phyloP scores from a whole-genome alignment of 2,113 vertebrate species.

The Ictidomys tridecemlineatus region DNA sequence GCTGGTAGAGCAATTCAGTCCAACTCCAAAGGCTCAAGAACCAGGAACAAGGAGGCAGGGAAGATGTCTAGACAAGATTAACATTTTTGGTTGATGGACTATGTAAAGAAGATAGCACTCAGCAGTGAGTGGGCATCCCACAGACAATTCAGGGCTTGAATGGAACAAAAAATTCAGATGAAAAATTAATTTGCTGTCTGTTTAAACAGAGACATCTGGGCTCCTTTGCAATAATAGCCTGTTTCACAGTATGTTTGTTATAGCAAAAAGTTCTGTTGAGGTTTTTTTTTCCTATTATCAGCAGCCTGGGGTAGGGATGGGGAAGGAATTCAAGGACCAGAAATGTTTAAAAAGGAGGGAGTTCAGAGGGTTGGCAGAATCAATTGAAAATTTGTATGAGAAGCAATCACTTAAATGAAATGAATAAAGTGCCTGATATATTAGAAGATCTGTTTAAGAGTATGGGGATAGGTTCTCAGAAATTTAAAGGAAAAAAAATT shows the following conservation, averaged over 20 bases:
- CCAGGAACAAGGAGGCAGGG: not conserved
- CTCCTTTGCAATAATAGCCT: not conserved
- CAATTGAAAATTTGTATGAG: not conserved
- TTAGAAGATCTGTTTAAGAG: not conserved
- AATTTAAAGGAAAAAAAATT: not conserved
- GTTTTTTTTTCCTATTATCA: not conserved
- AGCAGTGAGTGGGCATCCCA: not conserved
- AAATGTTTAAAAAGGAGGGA: not conserved
- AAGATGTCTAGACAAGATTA: not conserved
- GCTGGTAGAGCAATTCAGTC: not conserved
- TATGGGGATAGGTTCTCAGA: not conserved
- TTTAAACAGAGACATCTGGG: not conserved
- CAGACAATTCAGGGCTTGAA: too few relatives aligned
- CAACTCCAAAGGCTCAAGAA: not conserved
- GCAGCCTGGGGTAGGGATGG: not conserved
- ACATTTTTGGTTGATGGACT: not conserved
- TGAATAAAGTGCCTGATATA: not conserved
- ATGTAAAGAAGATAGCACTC: not conserved
- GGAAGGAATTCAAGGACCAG: not conserved
- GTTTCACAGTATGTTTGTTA: too few relatives aligned
- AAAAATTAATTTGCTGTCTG: not conserved
- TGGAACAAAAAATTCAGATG: not conserved
- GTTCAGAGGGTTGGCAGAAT: not conserved
- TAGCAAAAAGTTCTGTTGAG: not conserved
- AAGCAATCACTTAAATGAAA: not conserved